Evolutionary conservation across 2,113 vertebrate genomes (phyloP).

Genomic region (Heliornis fulica): DNA sequence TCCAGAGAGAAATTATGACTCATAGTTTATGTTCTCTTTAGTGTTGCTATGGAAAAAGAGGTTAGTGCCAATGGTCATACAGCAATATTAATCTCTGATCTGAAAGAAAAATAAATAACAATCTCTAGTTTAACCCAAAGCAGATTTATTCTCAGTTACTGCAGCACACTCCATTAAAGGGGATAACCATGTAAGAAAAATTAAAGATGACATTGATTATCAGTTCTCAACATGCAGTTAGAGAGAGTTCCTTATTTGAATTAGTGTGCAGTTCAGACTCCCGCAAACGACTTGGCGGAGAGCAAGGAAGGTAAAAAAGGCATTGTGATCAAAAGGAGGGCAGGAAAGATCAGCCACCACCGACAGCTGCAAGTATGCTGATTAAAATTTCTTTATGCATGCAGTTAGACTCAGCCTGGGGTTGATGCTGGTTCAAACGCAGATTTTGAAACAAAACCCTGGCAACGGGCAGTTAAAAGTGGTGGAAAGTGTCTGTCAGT

Average conservation of each 20-base stretch:
- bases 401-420: not conserved
- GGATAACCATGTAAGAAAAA: conserved; percentile 2
- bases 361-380: not conserved
- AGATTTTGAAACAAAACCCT: not conserved
- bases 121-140: conserved; percentile 45
- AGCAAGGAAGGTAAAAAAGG: not conserved
- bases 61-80: conserved; percentile 43
- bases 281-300: not conserved
- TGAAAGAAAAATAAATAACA: conserved; percentile 66
- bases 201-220: conserved; percentile 30
- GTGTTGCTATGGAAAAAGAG: conserved; percentile 71
- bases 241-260: not conserved
- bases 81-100: conserved; percentile 51
- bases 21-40: conserved; percentile 67
- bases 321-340: not conserved
- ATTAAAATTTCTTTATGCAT: not conserved
- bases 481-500: not conserved
- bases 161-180: conserved; percentile 20
- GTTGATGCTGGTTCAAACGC: not conserved
- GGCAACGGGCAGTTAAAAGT: not conserved
- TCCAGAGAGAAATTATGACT: conserved; percentile 68
- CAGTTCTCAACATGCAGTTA: not conserved
- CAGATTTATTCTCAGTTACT: conserved; percentile 39
- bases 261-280: not conserved
- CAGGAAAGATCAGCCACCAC: not conserved